A percentile compares a stretch with the other conserved stretches of the same genome.
Evolutionary conservation across 2,888 invertebrate genomes (phyloP).

Genomic region (Caenorhabditis sp.): DNA sequence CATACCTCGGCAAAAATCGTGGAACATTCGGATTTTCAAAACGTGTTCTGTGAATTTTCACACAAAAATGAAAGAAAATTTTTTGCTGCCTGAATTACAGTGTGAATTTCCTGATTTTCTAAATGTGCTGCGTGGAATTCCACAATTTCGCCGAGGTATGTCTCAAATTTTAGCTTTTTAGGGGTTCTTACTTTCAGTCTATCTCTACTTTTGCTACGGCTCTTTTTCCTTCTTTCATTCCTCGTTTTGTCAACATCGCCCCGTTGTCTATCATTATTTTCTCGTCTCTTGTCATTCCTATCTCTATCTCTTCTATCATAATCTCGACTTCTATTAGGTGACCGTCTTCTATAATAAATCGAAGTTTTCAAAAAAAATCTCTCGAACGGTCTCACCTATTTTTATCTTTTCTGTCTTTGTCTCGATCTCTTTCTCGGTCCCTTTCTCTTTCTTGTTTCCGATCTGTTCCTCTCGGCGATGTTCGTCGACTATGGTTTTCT

Average conservation of each 20-base stretch:
- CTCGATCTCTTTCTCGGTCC: constrained; percentile 11
- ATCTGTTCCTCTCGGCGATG: constrained; percentile 16
- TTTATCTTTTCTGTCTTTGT: constrained; percentile 20
- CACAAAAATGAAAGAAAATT: background rate
- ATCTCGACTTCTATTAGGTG: constrained; percentile 18
- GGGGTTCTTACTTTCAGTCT: constrained; percentile 18
- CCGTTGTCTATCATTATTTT: constrained; percentile 14
- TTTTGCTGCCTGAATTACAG: background rate
- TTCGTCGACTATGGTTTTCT: constrained; percentile 11
- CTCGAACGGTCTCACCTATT: background rate
- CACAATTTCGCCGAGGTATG: background rate
- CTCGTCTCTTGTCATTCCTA: constrained; percentile 11
- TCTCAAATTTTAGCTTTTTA: background rate
- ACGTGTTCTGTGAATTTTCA: background rate
- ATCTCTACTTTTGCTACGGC: constrained; percentile 26
- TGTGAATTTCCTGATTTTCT: no score
- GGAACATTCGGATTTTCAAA: no score
- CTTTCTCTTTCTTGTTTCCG: constrained; percentile 16
- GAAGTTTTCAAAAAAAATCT: background rate
- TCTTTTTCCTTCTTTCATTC: constrained; percentile 17
- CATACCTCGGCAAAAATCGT: no score
- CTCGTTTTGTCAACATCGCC: constrained; percentile 8
- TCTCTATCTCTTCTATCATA: constrained; percentile 16
- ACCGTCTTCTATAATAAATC: constrained; percentile 4
- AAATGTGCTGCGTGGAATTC: background rate